Base-by-base conservation (phyloP, 2,888 invertebrate genomes). In the Troides aeacus region DNA sequence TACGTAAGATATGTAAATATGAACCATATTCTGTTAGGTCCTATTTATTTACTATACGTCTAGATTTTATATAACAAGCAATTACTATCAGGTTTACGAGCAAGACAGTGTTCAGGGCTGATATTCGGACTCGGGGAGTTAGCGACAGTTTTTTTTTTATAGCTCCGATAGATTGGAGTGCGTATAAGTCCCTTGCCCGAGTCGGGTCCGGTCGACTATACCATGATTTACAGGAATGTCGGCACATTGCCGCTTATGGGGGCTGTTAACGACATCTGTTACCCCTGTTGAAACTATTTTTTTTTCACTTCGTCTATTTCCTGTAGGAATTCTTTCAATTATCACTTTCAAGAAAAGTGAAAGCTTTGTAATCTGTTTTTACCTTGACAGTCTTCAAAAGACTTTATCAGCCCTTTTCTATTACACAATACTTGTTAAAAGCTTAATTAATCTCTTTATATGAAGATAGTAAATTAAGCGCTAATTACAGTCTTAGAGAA, bases 51-150 rank as follows among this genome's bases (percentile, higher is more conserved):
- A 30, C 30, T 30, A 0, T 30, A 53, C 12, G 18, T 53, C 46
- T 53, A 53, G 5, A n/a, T 18, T 53, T n/a, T n/a, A 53, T 8
- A 18, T 53, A 53, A 53, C 8, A n/a, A 3, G 24, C 23, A 66
- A 62, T 66, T 66, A 66, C 59, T 62, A 60, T 17, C 70, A 70
- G 66, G 46, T 42, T 70, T 70, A 70, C 62, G 58, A 66, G 50
- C 50, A 10, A 17, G 21, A 21, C 62, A 62, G 30, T n/a, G 56
- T 59, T 42, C 12, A 57, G 57, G 56, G 8, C 1, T 57, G 8
- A 42, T 64, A 62, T 66, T 21, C 46, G 42, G 0, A 18, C 23
- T 57, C 23, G 30, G n/a, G 57, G 58, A 66, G 30, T 58, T 21
- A 23, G 30, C 24, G 50, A 60, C 60, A 66, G 18, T 59, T 66